phyloP scores from a whole-genome alignment of 2,797 vertebrate genomes.

The Sebastes minor region DNA sequence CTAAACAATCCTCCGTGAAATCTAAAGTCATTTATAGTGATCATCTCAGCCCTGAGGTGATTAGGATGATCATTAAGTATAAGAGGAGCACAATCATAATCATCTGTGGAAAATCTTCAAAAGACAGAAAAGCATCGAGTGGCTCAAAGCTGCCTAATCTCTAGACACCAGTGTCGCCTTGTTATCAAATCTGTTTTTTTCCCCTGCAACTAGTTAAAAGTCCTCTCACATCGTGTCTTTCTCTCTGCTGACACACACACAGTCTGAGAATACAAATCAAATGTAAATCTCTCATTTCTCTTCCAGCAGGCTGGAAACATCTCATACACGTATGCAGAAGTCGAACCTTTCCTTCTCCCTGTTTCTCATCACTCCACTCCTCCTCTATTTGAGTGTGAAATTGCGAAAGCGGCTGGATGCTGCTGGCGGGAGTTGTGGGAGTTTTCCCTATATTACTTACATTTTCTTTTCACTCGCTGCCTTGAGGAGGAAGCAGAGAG shows the following conservation, averaged over 20 bases:
- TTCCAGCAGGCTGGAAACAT: not conserved
- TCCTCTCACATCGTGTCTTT: slow-evolving; percentile 40
- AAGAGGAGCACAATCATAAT: slow-evolving; percentile 40
- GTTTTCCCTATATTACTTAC: slow-evolving; percentile 44
- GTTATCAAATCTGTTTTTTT: slow-evolving; percentile 21
- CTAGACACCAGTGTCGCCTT: slow-evolving; percentile 12
- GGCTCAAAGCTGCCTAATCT: slow-evolving; percentile 46
- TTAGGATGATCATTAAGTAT: slow-evolving; percentile 49
- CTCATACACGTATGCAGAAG: slow-evolving; percentile 11
- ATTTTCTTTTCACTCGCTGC: slow-evolving; percentile 19
- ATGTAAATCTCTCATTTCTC: slow-evolving; percentile 47
- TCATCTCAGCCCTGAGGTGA: slow-evolving; percentile 42
- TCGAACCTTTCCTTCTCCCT: slow-evolving; percentile 25
- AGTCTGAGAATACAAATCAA: slow-evolving; percentile 60
- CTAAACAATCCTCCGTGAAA: slow-evolving; percentile 41
- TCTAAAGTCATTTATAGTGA: slow-evolving; percentile 32
- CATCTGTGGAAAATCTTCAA: slow-evolving; percentile 45
- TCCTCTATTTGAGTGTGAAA: slow-evolving; percentile 59
- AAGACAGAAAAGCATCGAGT: slow-evolving; percentile 22
- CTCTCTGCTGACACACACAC: slow-evolving; percentile 31
- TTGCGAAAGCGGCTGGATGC: slow-evolving; percentile 49
- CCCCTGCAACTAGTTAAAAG: slow-evolving; percentile 38
- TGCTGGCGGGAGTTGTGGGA: slow-evolving; percentile 51
- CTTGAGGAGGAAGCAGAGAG: slow-evolving; percentile 26
- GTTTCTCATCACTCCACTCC: slow-evolving; percentile 37